Evolutionary conservation across 1,140 invertebrate species (phyloP).

Genomic region (Cecropterus lyciades): DNA sequence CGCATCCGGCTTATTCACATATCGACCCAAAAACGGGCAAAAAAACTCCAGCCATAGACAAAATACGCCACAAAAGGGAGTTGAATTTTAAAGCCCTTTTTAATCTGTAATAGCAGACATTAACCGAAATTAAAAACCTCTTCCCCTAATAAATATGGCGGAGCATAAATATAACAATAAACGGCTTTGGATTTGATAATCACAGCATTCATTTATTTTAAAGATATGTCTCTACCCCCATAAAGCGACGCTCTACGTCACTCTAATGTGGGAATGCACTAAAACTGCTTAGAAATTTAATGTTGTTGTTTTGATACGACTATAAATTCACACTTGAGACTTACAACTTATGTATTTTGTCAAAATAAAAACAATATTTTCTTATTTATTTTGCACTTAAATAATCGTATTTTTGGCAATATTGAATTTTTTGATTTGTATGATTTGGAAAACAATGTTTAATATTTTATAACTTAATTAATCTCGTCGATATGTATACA

Average conservation of each 20-base stretch:
- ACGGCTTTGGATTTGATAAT: slow-evolving; percentile 34
- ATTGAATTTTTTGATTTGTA: too few relatives aligned
- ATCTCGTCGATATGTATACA: too few relatives aligned
- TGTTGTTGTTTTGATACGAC: too few relatives aligned
- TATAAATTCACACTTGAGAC: too few relatives aligned
- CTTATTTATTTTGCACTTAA: too few relatives aligned
- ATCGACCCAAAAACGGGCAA: slow-evolving; percentile 23
- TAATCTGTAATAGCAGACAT: slow-evolving; percentile 47
- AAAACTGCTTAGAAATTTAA: not conserved
- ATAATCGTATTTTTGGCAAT: too few relatives aligned
- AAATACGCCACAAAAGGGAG: slow-evolving; percentile 41
- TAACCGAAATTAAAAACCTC: slow-evolving; percentile 47
- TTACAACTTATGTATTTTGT: too few relatives aligned
- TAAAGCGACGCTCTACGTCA: not conserved
- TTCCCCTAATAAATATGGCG: slow-evolving; percentile 46
- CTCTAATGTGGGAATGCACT: not conserved
- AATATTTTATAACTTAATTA: too few relatives aligned
- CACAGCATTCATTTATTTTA: slow-evolving; percentile 18
- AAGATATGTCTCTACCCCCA: not conserved
- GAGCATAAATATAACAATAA: slow-evolving; percentile 44
- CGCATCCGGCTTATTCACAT: slow-evolving; percentile 39
- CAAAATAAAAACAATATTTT: too few relatives aligned
- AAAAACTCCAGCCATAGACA: slow-evolving; percentile 35
- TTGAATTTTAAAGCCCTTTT: slow-evolving; percentile 43
- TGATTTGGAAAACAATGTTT: too few relatives aligned